Conservation (phyloP, 2,113 vertebrate species). For the Melanerpes formicivorus region DNA sequence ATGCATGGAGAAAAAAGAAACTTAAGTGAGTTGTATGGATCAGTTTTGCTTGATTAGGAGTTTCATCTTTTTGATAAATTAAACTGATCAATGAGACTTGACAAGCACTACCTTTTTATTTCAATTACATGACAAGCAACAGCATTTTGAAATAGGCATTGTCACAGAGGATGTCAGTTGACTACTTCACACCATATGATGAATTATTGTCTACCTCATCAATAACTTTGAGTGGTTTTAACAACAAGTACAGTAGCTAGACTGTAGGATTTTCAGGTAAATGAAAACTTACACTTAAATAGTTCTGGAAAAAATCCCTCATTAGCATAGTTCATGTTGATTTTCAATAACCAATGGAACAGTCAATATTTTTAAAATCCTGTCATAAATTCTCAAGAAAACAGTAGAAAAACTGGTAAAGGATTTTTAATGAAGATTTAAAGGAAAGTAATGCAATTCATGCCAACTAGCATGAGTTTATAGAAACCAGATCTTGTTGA, state of each 20-base stretch:
- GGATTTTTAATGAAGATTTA: neutral
- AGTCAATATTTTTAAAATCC: neutral
- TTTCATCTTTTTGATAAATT: neutral
- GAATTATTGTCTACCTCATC: neutral
- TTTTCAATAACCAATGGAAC: neutral
- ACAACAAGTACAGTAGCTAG: neutral
- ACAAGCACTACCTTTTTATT: neutral
- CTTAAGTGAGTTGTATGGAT: neutral
- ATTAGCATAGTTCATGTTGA: neutral
- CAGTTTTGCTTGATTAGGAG: neutral
- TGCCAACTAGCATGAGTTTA: neutral
- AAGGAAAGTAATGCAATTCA: neutral
- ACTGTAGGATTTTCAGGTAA: neutral
- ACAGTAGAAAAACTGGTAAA: neutral
- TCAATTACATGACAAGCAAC: neutral
- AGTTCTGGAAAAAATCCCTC: neutral
- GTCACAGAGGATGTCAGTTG: neutral
- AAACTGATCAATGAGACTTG: neutral
- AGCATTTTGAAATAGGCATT: neutral
- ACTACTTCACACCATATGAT: neutral
- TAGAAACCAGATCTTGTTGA: neutral
- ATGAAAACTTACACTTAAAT: neutral
- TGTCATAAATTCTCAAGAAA: neutral
- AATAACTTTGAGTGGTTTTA: neutral
- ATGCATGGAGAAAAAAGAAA: neutral